Evolutionary conservation across 92 coral and sea anemone genomes (phyloP).

Genomic region (Actinostola sp.): DNA sequence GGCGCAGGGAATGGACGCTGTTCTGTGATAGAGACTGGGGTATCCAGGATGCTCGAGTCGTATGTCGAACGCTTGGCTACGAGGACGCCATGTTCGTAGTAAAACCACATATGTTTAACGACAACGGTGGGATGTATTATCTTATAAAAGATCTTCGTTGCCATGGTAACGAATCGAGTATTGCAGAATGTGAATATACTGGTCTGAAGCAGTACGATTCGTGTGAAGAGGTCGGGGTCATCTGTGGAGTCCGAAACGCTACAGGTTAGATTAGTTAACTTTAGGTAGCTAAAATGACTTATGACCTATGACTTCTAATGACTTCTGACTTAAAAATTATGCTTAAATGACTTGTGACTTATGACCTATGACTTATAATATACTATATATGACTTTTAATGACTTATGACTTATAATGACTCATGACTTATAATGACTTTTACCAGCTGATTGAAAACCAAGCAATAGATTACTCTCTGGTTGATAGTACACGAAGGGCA

Average conservation of each 20-base stretch:
- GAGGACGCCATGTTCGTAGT: conserved; percentile 43
- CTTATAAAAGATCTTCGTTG: conserved; percentile 23
- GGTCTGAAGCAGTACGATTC: background rate
- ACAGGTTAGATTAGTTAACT: conserved; percentile 9
- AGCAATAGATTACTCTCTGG: too few species aligned
- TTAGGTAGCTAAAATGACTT: too few species aligned
- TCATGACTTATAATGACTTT: too few species aligned
- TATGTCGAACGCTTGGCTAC: conserved; percentile 39
- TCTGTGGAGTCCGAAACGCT: conserved; percentile 28
- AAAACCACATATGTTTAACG: conserved; percentile 7
- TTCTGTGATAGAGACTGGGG: conserved; percentile 21
- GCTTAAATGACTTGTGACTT: too few species aligned
- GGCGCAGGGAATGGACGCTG: conserved; percentile 14
- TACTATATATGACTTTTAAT: too few species aligned
- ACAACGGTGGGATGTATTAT: conserved; percentile 2
- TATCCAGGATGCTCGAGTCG: conserved; percentile 22
- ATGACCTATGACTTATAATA: too few species aligned
- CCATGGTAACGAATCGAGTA: conserved; percentile 30
- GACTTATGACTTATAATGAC: too few species aligned
- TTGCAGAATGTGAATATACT: conserved; percentile 21
- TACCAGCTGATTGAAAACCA: too few species aligned
- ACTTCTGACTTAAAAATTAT: too few species aligned
- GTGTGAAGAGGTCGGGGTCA: conserved; percentile 32
- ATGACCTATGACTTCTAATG: too few species aligned
- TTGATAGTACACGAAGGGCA: too few species aligned